phyloP scores from a whole-genome alignment of 2,888 invertebrate genomes.

The Euproctis similis region DNA sequence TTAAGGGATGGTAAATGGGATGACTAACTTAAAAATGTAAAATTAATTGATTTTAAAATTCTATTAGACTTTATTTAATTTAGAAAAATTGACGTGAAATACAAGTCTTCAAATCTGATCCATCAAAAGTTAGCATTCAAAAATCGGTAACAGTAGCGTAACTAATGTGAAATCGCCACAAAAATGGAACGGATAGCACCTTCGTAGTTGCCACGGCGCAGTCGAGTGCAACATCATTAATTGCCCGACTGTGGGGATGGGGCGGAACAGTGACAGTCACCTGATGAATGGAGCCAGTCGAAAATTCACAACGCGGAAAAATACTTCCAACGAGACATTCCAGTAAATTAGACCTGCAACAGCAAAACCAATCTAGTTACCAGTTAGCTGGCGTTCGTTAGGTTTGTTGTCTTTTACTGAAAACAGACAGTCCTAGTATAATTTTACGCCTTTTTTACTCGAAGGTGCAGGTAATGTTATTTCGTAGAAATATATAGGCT shows the following conservation, averaged over 20 bases:
- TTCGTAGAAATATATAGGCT: no score
- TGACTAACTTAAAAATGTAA: no score
- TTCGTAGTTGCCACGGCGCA: constrained; percentile 52
- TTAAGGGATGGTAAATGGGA: no score
- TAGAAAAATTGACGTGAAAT: no score
- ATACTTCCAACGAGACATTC: constrained; percentile 50
- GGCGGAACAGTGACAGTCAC: constrained; percentile 51
- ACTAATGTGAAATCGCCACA: constrained; percentile 18
- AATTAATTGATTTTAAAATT: no score
- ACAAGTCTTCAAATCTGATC: no score
- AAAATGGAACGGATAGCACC: constrained; percentile 30
- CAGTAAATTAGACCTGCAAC: constrained; percentile 57
- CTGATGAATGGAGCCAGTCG: constrained; percentile 62
- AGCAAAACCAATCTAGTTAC: constrained; percentile 42
- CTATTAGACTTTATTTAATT: no score
- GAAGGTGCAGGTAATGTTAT: no score
- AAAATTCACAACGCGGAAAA: constrained; percentile 52
- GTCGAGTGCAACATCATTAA: constrained; percentile 65
- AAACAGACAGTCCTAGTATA: no score
- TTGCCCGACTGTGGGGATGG: constrained; percentile 59
- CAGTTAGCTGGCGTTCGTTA: constrained; percentile 20
- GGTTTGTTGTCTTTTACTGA: no score
- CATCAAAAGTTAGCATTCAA: no score
- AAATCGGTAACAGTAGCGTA: constrained; percentile 16
- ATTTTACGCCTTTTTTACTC: no score